These are phyloP conservation scores for Coleophora deauratella DNA, from an alignment of 2,888 invertebrate genomes.

Conservation along the genomic window DNA sequence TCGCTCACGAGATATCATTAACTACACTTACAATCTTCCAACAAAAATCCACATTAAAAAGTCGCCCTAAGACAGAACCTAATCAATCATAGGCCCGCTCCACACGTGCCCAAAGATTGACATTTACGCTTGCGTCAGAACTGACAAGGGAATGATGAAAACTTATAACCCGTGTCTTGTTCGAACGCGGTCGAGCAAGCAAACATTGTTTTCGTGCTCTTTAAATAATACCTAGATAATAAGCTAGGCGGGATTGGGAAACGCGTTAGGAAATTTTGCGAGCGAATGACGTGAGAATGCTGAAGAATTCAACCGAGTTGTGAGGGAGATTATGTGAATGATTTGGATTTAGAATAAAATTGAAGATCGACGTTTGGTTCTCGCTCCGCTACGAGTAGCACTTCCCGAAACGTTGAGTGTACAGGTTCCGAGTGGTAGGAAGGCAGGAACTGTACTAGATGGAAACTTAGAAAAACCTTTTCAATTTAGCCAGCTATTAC, in stretches of 20 bases:
- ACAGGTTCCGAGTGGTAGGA: too few relatives aligned
- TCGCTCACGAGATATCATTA: too few relatives aligned
- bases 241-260: conserved; percentile 13
- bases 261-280: conserved; percentile 10
- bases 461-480: too few relatives aligned
- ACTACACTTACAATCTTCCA: neutral
- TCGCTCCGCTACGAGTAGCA: too few relatives aligned
- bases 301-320: too few relatives aligned
- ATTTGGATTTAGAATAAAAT: too few relatives aligned
- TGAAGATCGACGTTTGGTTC: too few relatives aligned
- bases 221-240: conserved; percentile 23
- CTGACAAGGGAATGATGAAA: conserved; percentile 44
- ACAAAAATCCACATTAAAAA: neutral
- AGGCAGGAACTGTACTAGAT: too few relatives aligned
- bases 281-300: too few relatives aligned
- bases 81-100: conserved; percentile 36
- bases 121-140: conserved; percentile 45
- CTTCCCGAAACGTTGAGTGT: too few relatives aligned
- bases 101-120: conserved; percentile 35
- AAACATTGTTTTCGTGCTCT: conserved; percentile 30
- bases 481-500: too few relatives aligned
- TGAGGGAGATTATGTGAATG: too few relatives aligned
- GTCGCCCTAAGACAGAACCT: conserved; percentile 17
- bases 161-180: conserved; percentile 36
- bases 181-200: conserved; percentile 20